Evolutionary conservation across 2,888 invertebrate genomes (phyloP).

Genomic region (Eretmocerus hayati): DNA sequence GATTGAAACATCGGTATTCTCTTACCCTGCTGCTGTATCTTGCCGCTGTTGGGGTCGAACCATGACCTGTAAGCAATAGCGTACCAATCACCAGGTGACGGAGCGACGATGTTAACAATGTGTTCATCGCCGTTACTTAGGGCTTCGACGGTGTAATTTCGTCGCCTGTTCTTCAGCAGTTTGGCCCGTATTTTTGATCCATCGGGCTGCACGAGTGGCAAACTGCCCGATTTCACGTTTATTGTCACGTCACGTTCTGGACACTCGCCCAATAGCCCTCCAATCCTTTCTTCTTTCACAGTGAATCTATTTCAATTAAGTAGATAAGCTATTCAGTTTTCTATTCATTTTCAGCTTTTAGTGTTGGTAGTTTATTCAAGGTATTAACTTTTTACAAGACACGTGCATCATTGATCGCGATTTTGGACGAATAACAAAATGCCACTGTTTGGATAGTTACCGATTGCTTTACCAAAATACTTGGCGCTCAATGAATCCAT

Average conservation of each 20-base stretch:
- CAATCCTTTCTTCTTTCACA: conserved; percentile 41
- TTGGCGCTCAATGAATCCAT: too few relatives aligned
- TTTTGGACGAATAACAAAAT: too few relatives aligned
- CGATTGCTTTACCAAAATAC: too few relatives aligned
- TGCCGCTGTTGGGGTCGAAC: conserved; percentile 64
- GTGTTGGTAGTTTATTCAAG: too few relatives aligned
- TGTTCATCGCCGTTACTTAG: conserved; percentile 57
- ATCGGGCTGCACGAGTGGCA: conserved; percentile 77
- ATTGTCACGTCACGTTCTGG: conserved; percentile 58
- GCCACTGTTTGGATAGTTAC: too few relatives aligned
- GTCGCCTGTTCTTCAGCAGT: conserved; percentile 50
- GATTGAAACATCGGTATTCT: conserved; percentile 10
- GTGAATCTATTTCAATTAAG: conserved; percentile 32
- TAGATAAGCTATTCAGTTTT: too few relatives aligned
- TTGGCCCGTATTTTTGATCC: conserved; percentile 68
- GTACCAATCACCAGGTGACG: conserved; percentile 72
- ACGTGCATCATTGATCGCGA: too few relatives aligned
- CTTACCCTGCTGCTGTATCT: conserved; percentile 70
- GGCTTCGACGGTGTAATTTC: conserved; percentile 55
- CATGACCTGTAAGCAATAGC: conserved; percentile 71
- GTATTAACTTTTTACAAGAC: too few relatives aligned
- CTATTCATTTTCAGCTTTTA: too few relatives aligned
- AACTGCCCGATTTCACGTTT: conserved; percentile 72
- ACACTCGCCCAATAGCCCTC: conserved; percentile 54
- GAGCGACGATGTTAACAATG: conserved; percentile 57